Evolutionary conservation across 1,140 invertebrate genomes (phyloP), one percentile per base, ranked within the genome.

Genomic region (Neodiprion fabricii): DNA sequence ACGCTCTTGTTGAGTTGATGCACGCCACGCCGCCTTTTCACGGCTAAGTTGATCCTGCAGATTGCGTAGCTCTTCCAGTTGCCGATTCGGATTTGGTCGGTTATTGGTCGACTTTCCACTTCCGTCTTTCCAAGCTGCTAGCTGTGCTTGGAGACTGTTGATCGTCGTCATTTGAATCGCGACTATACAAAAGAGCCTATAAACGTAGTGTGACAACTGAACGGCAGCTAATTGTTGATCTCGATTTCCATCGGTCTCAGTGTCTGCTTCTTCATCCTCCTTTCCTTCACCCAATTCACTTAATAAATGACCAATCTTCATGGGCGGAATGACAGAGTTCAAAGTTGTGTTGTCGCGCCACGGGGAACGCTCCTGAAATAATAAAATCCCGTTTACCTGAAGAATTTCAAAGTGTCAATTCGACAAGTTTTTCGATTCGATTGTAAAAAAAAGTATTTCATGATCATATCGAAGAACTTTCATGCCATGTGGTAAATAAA

Each of bases 101-200:
- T 90, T 91, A 78, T 93, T 93, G 2, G 89, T 82, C 17, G 89
- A 86, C 76, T 89, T 90, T 75, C 85, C 88, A 83, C 89, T 89
- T 23, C 89, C 88, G 0, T 82, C 80, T 78, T 86, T 90, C 67
- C 73, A 84, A 85, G 91, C 89, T 28, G 89, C 88, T 74, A 94
- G 80, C 83, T 95, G 93, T 49, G 92, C 91, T 79, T 94, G 91
- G 50, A 94, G 83, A 77, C 91, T 94, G 80, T 96, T 94, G 80
- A 96, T 95, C n/a, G 92, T 94, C 0, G 95, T 96, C 89, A 96
- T 94, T 80, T 96, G 92, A 84, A 95, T 94, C 77, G 92, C 95
- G 76, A 96, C 94, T 75, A 96, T 94, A 82, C 94, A 95, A 0
- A 95, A 89, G 49, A 96, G 87, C 1, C 93, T 95, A 84, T 96